A percentile compares a stretch with the other conserved stretches of the same genome.
These are phyloP conservation scores for Drosophila ananassae DNA, from an alignment of 1,140 invertebrate species.

Conservation along the genomic window DNA sequence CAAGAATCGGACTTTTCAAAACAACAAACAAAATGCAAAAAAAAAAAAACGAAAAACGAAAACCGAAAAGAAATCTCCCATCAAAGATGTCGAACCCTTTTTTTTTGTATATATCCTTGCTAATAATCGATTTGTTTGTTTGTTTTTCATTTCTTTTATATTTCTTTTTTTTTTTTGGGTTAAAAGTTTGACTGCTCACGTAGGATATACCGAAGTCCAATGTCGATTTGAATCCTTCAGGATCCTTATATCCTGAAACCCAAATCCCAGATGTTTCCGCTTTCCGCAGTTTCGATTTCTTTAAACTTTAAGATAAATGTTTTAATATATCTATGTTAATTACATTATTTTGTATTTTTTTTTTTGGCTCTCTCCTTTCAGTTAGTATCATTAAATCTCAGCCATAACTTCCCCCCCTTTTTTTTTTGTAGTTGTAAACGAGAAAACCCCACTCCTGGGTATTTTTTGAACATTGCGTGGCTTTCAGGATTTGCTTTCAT, in stretches of 20 bases:
- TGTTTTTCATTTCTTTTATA: slow-evolving; percentile 72
- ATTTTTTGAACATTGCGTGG: slow-evolving; percentile 45
- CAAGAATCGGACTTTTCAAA: slow-evolving; percentile 17
- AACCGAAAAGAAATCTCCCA: slow-evolving; percentile 3
- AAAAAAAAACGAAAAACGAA: background rate
- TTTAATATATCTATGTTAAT: background rate
- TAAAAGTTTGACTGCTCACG: slow-evolving; percentile 55
- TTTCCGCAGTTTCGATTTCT: slow-evolving; percentile 10
- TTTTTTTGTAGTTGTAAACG: no score
- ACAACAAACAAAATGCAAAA: slow-evolving; percentile 5
- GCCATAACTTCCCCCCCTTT: background rate
- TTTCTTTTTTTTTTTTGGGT: background rate
- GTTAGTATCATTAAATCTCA: background rate
- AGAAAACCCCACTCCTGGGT: slow-evolving; percentile 37
- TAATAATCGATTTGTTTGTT: slow-evolving; percentile 81
- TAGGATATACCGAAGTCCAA: slow-evolving; percentile 21
- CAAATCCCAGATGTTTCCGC: slow-evolving; percentile 41
- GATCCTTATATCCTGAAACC: background rate
- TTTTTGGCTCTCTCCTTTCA: background rate
- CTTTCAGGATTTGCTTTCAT: slow-evolving; percentile 33
- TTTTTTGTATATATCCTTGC: slow-evolving; percentile 24
- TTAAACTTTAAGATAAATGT: background rate
- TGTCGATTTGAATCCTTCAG: background rate
- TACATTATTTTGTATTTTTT: background rate
- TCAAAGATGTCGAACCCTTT: slow-evolving; percentile 32